phyloP scores from a whole-genome alignment of 1,140 invertebrate species.

The Reticulitermes speratus region DNA sequence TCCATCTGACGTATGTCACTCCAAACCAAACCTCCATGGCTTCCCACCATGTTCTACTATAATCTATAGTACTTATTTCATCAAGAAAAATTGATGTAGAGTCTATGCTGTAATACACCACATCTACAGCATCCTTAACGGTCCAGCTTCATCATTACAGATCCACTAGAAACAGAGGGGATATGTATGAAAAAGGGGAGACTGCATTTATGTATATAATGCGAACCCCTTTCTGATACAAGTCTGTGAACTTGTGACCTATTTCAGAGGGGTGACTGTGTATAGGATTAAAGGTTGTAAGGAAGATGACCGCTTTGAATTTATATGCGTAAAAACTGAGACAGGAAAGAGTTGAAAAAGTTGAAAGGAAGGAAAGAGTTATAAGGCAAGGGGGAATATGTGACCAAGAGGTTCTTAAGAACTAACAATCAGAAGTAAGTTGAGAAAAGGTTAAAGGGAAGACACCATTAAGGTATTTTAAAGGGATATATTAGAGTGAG shows the following conservation, averaged over 20 bases:
- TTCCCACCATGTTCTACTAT: background rate
- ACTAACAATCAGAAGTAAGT: background rate
- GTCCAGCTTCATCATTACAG: slow-evolving; percentile 10
- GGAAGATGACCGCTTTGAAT: background rate
- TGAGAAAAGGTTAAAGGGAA: background rate
- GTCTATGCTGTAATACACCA: background rate
- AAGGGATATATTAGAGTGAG: background rate
- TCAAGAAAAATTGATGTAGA: background rate
- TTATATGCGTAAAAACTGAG: slow-evolving; percentile 1
- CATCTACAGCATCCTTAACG: background rate
- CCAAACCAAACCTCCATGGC: background rate
- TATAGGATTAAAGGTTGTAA: slow-evolving; percentile 17
- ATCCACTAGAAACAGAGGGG: background rate
- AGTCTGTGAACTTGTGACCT: slow-evolving; percentile 9
- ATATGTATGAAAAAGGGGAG: background rate
- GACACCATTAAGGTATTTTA: background rate
- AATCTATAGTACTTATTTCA: slow-evolving; percentile 20
- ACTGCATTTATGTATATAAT: background rate
- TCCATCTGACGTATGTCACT: too few relatives aligned
- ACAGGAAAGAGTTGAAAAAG: background rate
- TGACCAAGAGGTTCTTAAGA: background rate
- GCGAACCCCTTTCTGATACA: background rate
- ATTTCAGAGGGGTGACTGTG: background rate
- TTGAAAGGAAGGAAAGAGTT: background rate
- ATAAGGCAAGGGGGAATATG: background rate